Base-by-base conservation (phyloP, 1,140 invertebrate species). In the Caerostris extrusa region DNA sequence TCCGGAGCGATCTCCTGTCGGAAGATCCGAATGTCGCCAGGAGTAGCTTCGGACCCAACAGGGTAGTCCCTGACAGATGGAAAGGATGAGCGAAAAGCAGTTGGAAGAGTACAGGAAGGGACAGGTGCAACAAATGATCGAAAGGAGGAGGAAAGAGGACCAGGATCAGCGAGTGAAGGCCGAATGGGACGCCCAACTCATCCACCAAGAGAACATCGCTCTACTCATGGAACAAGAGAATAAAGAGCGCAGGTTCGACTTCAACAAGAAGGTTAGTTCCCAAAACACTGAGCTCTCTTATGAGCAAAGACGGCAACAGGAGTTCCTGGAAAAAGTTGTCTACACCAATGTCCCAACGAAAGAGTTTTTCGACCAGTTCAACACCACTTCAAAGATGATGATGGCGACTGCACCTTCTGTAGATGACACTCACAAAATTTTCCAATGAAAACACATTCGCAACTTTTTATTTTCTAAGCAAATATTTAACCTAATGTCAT, bases 1-100 rank as follows among this genome's bases (percentile, higher is more conserved):
- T 98, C 81, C 98, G 97, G 17, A 98, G 98, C 19, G 98, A 98
- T 95, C 97, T 99, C 96, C 96, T 99, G 60, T 98, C 97, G 2
- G 98, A 99, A 96, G 98, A 98, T 95, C 97, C 97, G 1, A 97
- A 98, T 90, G 97, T 97, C 3, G 97, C 97, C 0, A 97, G 97
- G 93, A 98, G 98, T 95, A 97, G 97, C n/a, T 97, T 97, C 69
- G 98, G 98, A 56, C 97, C 97, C 2, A 96, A 97, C 95, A 97
- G 97, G 94, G 96, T 96, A 93, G 97, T 98, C 82, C 97, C 97
- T 14, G 97, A 97, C 94, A 97, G 97, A 95, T 98, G 98, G 96
- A 98, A 98, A 96, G 98, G 57, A 98, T 98, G 97, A 97, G 97
- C 14, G 96, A 97, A 34, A 97, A 97, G 67, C 97, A 98, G 95